Evolutionary conservation across 2,797 vertebrate genomes (phyloP).

Genomic region (Amazonetta brasiliensis): DNA sequence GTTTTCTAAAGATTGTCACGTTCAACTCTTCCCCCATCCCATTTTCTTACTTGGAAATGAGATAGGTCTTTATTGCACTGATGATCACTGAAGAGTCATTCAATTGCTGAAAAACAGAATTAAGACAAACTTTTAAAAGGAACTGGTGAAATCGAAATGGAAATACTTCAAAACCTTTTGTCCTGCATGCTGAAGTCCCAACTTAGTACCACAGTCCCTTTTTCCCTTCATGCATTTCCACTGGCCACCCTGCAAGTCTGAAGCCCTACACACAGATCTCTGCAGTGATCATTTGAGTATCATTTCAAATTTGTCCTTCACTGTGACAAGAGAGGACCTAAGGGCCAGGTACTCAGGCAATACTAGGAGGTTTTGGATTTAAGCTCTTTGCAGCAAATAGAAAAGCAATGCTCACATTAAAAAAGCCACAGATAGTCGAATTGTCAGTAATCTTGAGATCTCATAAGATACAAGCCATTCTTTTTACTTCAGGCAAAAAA

Average conservation of each 20-base stretch:
- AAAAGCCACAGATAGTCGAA: background rate
- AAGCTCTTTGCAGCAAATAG: background rate
- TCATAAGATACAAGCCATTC: background rate
- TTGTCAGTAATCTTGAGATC: background rate
- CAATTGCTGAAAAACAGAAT: conserved; percentile 86
- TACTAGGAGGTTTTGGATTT: background rate
- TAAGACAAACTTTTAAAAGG: background rate
- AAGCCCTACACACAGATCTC: background rate
- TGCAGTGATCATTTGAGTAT: background rate
- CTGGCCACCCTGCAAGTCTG: background rate
- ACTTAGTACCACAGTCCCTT: background rate
- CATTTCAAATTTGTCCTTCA: background rate
- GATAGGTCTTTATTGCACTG: conserved; percentile 89
- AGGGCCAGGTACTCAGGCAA: background rate
- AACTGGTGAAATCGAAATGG: background rate
- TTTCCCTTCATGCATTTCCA: background rate
- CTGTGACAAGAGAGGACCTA: background rate
- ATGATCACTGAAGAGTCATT: conserved; percentile 98
- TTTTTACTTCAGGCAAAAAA: background rate
- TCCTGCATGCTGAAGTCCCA: background rate
- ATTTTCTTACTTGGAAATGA: conserved; percentile 86
- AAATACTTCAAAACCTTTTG: background rate
- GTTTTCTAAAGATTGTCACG: background rate
- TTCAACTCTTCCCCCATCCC: background rate
- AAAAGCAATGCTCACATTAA: background rate